phyloP scores from a whole-genome alignment of 2,888 invertebrate species.

The Lasioglossum marginatum region DNA sequence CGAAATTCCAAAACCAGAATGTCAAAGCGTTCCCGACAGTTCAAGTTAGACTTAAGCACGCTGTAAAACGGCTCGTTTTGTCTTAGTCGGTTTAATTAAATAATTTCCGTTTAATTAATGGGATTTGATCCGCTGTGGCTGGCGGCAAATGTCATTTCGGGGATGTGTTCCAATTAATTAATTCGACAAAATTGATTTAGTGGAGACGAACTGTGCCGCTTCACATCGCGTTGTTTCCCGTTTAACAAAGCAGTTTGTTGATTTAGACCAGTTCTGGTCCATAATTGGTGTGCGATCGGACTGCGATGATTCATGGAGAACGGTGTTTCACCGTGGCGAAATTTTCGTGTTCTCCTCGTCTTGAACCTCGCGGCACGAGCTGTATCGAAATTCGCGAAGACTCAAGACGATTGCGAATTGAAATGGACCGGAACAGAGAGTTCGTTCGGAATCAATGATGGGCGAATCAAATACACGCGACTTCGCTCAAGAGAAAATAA shows the following conservation, averaged over 20 bases:
- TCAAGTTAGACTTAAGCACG: neutral
- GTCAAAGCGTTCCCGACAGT: neutral
- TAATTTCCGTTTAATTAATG: constrained; percentile 17
- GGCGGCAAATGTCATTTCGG: neutral
- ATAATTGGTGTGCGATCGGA: constrained; percentile 2
- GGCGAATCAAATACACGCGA: neutral
- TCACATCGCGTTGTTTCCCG: constrained; percentile 8
- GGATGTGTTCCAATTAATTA: constrained; percentile 17
- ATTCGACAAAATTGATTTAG: constrained; percentile 37
- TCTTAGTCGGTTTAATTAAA: neutral
- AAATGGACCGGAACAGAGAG: neutral
- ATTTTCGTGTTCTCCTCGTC: neutral
- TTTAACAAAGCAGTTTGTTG: constrained; percentile 25
- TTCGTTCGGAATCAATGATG: neutral
- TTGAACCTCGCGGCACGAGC: neutral
- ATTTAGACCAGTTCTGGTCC: constrained; percentile 31
- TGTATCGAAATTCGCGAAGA: neutral
- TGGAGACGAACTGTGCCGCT: neutral
- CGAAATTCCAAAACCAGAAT: neutral
- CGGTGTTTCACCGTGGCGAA: neutral
- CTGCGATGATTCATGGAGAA: neutral
- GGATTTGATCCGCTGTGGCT: neutral
- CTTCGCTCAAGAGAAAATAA: neutral
- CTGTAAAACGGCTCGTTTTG: neutral
- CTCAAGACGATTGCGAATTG: neutral